Evolutionary conservation across 2,113 vertebrate genomes (phyloP), one percentile per base, ranked within the genome.

Genomic region (Macheiramphus alcinus): DNA sequence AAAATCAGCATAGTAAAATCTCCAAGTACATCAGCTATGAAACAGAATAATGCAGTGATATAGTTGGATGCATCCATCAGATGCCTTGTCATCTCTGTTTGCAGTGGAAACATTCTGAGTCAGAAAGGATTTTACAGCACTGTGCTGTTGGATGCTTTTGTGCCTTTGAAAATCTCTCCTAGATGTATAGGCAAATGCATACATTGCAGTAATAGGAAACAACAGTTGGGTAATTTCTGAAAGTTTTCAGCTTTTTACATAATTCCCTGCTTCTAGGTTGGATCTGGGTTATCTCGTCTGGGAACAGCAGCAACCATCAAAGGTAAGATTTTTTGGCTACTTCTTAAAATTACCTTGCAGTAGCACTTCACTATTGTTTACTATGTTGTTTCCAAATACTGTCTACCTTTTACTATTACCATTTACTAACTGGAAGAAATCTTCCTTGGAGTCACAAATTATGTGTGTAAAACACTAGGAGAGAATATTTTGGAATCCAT

Each of bases 261-360:
- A 53, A 68, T 70, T 80, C 25, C 32, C 18, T 92, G 36, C 98
- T 98, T 98, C 92, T 95, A 99, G 99, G 98, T 99, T 88, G 98
- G 97, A 76, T 98, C 99, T 91, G 98, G 97, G 48, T 98, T 99
- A 90, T 98, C 98, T 95, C 99, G 98, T 76, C 98, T 98, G 92
- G 99, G 99, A 98, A 98, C 98, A 94, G 96, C 98, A 96, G 98
- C 98, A 81, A 98, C 97, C 89, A 98, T 98, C 94, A 99, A 99
- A 99, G 99, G 99, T 99, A 97, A 96, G 86, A 63, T 32, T 25
- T 81, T 81, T 71, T 83, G 42, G 13, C 31, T 73, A 1, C 40
- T 63, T 2, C 9, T 82, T 80, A 62, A 72, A 73, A 71, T 68
- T 55, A 52, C 12, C 3, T 62, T 83, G 15, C 14, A n/a, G 31